Evolutionary conservation across 1,140 invertebrate species (phyloP).

Genomic region (Pseudobourletiella spinata): DNA sequence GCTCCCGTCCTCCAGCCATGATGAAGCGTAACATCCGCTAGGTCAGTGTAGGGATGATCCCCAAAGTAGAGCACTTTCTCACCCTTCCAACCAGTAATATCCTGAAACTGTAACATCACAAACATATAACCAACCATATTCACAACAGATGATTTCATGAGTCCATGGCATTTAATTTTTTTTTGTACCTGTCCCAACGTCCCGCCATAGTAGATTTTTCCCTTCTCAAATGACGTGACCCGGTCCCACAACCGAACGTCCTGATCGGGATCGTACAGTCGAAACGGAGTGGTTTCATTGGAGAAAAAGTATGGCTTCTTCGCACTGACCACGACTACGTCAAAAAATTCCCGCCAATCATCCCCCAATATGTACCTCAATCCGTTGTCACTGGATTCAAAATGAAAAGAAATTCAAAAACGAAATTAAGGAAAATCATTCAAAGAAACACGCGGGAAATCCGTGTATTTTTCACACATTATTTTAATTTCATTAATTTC

Average conservation of each 20-base stretch:
- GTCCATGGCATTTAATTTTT: not conserved
- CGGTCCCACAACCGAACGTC: constrained; percentile 82
- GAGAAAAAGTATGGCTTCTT: constrained; percentile 94
- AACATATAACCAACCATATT: not conserved
- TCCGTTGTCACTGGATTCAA: constrained; percentile 67
- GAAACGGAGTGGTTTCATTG: constrained; percentile 69
- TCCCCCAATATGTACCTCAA: constrained; percentile 81
- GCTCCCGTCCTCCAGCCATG: constrained; percentile 96
- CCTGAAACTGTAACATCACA: constrained; percentile 58
- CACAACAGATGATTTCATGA: not conserved
- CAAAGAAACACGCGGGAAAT: no score
- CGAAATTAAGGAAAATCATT: no score
- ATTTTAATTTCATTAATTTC: no score
- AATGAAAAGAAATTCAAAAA: constrained; percentile 18
- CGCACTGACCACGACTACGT: constrained; percentile 81
- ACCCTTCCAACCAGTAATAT: constrained; percentile 85
- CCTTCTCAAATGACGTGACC: constrained; percentile 75
- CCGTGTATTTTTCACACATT: no score
- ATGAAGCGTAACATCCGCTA: constrained; percentile 90
- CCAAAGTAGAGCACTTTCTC: constrained; percentile 92
- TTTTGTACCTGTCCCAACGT: constrained; percentile 53
- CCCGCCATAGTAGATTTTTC: constrained; percentile 87
- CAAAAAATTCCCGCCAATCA: constrained; percentile 85
- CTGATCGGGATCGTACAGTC: constrained; percentile 72
- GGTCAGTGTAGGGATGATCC: constrained; percentile 94